Base-by-base conservation (phyloP, 64 coral and sea anemone genomes). In the Anthopleura sola region DNA sequence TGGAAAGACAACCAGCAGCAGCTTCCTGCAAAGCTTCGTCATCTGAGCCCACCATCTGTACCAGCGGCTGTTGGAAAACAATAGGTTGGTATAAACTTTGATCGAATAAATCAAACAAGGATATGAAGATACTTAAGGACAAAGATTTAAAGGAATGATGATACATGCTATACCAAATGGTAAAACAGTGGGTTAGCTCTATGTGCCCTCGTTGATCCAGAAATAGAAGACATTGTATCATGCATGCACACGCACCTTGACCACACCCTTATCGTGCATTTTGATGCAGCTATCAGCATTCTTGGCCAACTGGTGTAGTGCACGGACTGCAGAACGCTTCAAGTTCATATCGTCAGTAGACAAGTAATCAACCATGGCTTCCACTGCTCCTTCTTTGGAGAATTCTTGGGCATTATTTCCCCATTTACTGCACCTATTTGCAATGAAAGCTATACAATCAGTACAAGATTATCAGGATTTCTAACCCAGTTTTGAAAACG, bases 1-100 rank as follows among this genome's bases (percentile, higher is more conserved):
- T 88, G 0, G 85, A 56, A 17, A 98, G 75, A 68, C 95, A 98
- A 14, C 86, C 92, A 0, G 95, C 95, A 8, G 95, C 95, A 28
- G 92, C 88, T 17, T 89, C 95, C 53, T 98, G 95, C 33, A 98
- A 60, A 9, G 49, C 89, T 13, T 90, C 82, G 55, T 98, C 95
- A 0, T 94, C 86, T 68, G 95, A 98, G 0, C 95, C 92, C 50
- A 98, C 84, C 95, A 98, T 98, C 53, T 86, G 75, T 7, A 98
- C 51, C 17, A 98, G 84, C 46, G 92, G 37, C 95, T 98, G 57
- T n/a, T 26, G 6, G 11, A n/a, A 23, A 62, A 62, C 24, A 23
- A 62, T 62, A 58, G 21, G 17, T 62, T 62, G 16, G 55, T 8
- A 44, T 44, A 44, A 44, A 44, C 4, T 44, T 44, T 44, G 40